These are phyloP conservation scores for Chrysochloris asiatica DNA, from an alignment of 2,113 vertebrate species.

Conservation along the genomic window DNA sequence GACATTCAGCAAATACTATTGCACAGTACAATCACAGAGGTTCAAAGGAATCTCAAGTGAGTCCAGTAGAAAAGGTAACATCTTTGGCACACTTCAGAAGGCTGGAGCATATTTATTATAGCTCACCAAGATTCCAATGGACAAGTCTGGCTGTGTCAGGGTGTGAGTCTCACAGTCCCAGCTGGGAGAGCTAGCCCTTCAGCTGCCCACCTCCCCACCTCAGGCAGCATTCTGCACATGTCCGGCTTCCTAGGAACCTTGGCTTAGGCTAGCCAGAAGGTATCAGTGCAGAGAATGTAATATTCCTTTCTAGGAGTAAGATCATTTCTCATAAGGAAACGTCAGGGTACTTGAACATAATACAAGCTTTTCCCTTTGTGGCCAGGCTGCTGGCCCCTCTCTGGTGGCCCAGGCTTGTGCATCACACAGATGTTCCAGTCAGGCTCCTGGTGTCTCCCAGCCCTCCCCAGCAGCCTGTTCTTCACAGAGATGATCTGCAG, in stretches of 20 bases:
- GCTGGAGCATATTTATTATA: background rate
- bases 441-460: background rate
- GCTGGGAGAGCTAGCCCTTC: accelerated
- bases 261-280: background rate
- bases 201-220: accelerated
- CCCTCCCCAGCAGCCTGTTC: background rate
- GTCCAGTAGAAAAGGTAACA: background rate
- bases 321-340: background rate
- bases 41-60: background rate
- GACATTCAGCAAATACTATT: background rate
- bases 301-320: background rate
- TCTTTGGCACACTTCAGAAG: background rate
- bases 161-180: no score
- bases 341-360: constrained; percentile 35
- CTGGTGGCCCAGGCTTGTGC: background rate
- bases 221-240: background rate
- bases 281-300: background rate
- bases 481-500: background rate
- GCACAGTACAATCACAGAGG: background rate
- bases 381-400: background rate
- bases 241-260: background rate
- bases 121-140: background rate
- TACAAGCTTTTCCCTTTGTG: constrained; percentile 55
- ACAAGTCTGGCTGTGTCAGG: background rate
- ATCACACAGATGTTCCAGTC: background rate